A percentile compares a stretch with the other conserved stretches of the same genome.
phyloP scores from a whole-genome alignment of 1,140 invertebrate genomes.

The Carposina sasakii region DNA sequence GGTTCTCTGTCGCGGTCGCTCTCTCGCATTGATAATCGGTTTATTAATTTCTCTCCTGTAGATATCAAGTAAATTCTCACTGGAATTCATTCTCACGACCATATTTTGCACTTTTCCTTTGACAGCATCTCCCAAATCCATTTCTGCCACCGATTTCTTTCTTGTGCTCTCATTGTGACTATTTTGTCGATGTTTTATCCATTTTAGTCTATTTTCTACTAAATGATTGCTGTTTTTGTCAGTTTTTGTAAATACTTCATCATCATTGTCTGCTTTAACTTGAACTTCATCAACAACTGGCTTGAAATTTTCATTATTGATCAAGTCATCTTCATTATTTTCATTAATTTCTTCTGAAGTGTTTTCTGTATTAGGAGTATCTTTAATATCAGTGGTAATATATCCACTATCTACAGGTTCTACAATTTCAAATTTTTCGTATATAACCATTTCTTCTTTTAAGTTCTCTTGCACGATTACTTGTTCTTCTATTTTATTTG shows the following conservation, averaged over 20 bases:
- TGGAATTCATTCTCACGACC: constrained; percentile 43
- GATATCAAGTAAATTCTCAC: constrained; percentile 28
- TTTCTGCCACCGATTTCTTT: constrained; percentile 38
- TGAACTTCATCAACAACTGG: too few relatives aligned
- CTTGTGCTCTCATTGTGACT: constrained; percentile 14
- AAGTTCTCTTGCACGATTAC: too few relatives aligned
- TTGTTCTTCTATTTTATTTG: constrained; percentile 9
- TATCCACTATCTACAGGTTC: too few relatives aligned
- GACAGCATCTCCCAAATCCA: constrained; percentile 37
- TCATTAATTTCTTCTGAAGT: constrained; percentile 9
- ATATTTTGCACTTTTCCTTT: constrained; percentile 44
- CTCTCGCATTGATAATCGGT: constrained; percentile 28
- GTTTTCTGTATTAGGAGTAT: constrained; percentile 3
- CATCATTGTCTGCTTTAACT: too few relatives aligned
- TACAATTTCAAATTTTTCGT: too few relatives aligned
- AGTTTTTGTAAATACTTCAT: too few relatives aligned
- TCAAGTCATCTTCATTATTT: not conserved
- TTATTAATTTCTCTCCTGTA: too few relatives aligned
- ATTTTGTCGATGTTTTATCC: not conserved
- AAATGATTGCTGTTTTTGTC: too few relatives aligned
- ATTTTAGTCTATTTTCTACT: constrained; percentile 11
- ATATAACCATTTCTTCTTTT: too few relatives aligned
- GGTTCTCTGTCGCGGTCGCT: constrained; percentile 36
- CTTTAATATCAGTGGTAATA: not conserved
- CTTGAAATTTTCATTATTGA: too few relatives aligned